Evolutionary conservation across 2,888 invertebrate species (phyloP).

Genomic region (Melipona bicolor): DNA sequence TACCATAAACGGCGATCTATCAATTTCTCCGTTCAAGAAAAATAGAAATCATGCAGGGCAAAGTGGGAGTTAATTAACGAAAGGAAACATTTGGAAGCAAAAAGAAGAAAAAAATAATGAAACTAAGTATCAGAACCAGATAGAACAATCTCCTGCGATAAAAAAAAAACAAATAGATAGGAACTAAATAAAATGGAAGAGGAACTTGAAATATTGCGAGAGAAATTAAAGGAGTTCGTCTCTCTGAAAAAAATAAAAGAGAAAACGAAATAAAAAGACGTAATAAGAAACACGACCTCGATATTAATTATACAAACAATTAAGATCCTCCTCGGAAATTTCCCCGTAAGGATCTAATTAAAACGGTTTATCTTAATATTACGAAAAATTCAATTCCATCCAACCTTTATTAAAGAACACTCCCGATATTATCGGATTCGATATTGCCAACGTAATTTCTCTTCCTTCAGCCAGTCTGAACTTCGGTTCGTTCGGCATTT

Average conservation of each 20-base stretch:
- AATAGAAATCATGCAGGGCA: neutral
- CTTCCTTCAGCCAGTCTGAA: neutral
- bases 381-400: constrained; percentile 8
- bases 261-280: neutral
- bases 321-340: neutral
- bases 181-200: neutral
- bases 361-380: constrained; percentile 12
- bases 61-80: neutral
- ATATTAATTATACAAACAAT: constrained; percentile 33
- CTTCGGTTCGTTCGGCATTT: constrained; percentile 2
- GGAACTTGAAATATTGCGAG: constrained; percentile 1
- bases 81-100: neutral
- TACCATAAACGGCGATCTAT: neutral
- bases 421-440: neutral
- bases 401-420: neutral
- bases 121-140: neutral
- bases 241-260: neutral
- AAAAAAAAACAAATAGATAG: neutral
- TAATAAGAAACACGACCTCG: neutral
- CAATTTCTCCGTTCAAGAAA: neutral
- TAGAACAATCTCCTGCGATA: neutral
- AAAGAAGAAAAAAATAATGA: neutral
- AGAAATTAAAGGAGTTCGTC: neutral
- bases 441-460: constrained; percentile 22
- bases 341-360: neutral